A percentile compares a stretch with the other conserved stretches of the same genome.
phyloP scores from a whole-genome alignment of 2,888 invertebrate genomes.

The Zele albiditarsus region DNA sequence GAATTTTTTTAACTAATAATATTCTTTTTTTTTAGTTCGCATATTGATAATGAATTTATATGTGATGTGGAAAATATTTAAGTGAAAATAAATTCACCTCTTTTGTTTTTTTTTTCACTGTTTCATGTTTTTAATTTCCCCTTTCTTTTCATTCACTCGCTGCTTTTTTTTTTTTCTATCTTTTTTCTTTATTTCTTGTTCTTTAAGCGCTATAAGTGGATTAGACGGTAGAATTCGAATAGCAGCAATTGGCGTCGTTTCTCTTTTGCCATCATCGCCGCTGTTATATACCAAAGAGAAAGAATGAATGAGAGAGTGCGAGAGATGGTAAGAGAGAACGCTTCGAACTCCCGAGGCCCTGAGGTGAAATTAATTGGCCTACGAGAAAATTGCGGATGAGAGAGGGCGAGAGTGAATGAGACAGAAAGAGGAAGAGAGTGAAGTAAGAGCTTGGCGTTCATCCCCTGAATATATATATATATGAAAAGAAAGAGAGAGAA shows the following conservation, averaged over 20 bases:
- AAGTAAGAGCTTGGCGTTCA: conserved; percentile 31
- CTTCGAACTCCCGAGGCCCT: conserved; percentile 29
- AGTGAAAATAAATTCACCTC: neutral
- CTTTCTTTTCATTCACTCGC: neutral
- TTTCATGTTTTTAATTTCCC: neutral
- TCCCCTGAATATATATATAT: conserved; percentile 11
- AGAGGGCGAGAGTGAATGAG: neutral
- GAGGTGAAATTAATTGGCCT: conserved; percentile 53
- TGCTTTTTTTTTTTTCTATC: neutral
- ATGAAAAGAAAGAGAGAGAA: neutral
- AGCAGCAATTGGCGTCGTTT: conserved; percentile 28
- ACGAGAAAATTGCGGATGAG: conserved; percentile 44
- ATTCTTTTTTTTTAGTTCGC: neutral
- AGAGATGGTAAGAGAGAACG: conserved; percentile 12
- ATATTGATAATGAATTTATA: too few species aligned
- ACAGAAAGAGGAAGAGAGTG: conserved; percentile 22
- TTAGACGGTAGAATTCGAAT: conserved; percentile 39
- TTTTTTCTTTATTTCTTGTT: conserved; percentile 12
- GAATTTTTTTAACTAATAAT: neutral
- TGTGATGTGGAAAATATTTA: neutral
- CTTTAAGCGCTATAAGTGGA: conserved; percentile 26
- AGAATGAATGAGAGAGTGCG: conserved; percentile 8
- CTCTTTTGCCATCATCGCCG: conserved; percentile 19
- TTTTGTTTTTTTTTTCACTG: too few species aligned
- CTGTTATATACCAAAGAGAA: conserved; percentile 13